A percentile compares a stretch with the other conserved stretches of the same genome.
phyloP scores from a whole-genome alignment of 2,113 vertebrate species.

The Mugil cephalus region DNA sequence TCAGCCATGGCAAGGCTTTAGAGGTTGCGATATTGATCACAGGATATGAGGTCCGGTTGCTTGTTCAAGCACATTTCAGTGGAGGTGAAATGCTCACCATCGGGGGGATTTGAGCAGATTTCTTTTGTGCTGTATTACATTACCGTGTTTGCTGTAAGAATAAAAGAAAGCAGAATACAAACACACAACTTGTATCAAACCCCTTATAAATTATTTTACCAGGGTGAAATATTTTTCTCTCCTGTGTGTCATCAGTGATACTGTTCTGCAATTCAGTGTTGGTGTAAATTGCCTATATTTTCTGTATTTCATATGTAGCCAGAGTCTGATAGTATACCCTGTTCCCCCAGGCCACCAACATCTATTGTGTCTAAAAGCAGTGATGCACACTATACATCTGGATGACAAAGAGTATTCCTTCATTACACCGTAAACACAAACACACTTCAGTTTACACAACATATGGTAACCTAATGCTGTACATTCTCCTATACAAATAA shows the following conservation, averaged over 20 bases:
- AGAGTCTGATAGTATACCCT: background rate
- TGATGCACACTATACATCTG: background rate
- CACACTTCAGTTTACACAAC: background rate
- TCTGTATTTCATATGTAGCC: too few relatives aligned
- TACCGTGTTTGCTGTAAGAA: constrained; percentile 4
- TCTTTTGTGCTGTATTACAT: constrained; percentile 8
- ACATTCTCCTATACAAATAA: too few relatives aligned
- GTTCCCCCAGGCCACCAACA: background rate
- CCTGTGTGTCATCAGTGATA: background rate
- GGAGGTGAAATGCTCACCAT: constrained; percentile 6
- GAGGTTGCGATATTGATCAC: constrained; percentile 51
- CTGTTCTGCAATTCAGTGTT: too few relatives aligned
- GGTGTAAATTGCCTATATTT: too few relatives aligned
- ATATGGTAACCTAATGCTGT: background rate
- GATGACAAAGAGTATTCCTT: background rate
- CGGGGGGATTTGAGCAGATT: constrained; percentile 11
- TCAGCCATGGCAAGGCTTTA: constrained; percentile 28
- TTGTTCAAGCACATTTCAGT: constrained; percentile 38
- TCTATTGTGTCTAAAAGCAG: background rate
- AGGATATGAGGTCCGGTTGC: constrained; percentile 31
- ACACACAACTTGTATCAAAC: background rate
- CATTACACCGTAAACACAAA: background rate
- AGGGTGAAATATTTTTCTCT: background rate
- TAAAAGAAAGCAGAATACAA: constrained; percentile 8
- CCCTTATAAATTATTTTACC: background rate